Base-by-base conservation (phyloP, 2,888 invertebrate genomes). In the Digitonthophagus gazella region DNA sequence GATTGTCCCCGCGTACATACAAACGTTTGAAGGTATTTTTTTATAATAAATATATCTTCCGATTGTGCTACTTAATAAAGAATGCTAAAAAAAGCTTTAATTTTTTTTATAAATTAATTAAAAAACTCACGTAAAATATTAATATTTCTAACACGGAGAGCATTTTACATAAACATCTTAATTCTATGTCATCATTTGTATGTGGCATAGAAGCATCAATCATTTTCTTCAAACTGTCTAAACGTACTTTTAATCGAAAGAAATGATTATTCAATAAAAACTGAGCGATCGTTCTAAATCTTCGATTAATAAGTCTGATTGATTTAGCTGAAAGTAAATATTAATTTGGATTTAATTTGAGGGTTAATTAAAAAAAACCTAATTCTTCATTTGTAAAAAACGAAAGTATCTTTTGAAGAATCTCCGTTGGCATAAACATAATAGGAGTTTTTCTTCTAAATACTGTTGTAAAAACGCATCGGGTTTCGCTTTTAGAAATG, bases 21-120 rank as follows among this genome's bases (percentile, higher is more conserved):
- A 79, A 3, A 71, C 65, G 55, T 69, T 75, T 8, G 70, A 70
- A 0, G 74, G 73, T 65, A 73, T 72, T 11, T 76, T 74, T 11
- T 76, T 74, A 66, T 79, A 79, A 69, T 77, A 78, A 15, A 79
- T 75, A 69, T 80, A 80, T 54, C 81, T 75, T 80, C 80, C 80
- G 16, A 81, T 76, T 5, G 81, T 80, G 11, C 78, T 73, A 57
- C 75, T 70, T 3, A 80, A 72, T 44, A 80, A 70, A 6, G 73
- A 68, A 73, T 80, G 78, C 80, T 80, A 57, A 11, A 72, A 71
- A 15, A 67, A 28, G 11, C 18, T 58, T 58, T 15, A 19, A 8
- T 58, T 44, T 44, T 44, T 44, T 44, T 44, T 5, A 5, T 44
- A 44, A 3, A 4, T 22, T 22, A 44, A 44, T 44, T n/a, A 2